phyloP scores from a whole-genome alignment of 2,888 invertebrate species.

The Hedya salicella region DNA sequence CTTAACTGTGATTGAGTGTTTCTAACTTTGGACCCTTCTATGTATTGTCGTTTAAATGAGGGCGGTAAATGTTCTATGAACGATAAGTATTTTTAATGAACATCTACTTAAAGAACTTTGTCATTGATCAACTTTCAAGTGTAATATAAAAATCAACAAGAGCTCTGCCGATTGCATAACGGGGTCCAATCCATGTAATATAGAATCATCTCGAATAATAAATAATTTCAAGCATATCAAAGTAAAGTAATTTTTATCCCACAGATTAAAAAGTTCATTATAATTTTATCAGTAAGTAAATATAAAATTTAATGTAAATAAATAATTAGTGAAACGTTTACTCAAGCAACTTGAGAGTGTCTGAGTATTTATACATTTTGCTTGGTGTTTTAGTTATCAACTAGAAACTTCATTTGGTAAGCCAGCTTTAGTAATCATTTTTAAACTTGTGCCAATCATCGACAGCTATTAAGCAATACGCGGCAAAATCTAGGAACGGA shows the following conservation, averaged over 20 bases:
- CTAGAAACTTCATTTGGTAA: neutral
- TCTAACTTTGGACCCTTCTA: slow-evolving; percentile 36
- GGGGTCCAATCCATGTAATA: slow-evolving; percentile 36
- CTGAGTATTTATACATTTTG: slow-evolving; percentile 3
- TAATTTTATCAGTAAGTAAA: slow-evolving; percentile 11
- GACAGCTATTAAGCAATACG: no score
- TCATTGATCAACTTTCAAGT: neutral
- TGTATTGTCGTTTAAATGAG: slow-evolving; percentile 5
- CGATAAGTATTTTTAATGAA: neutral
- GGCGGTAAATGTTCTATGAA: neutral
- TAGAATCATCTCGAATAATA: slow-evolving; percentile 14
- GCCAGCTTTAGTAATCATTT: slow-evolving; percentile 7
- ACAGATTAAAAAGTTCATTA: slow-evolving; percentile 10
- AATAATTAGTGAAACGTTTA: slow-evolving; percentile 24
- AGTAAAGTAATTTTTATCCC: slow-evolving; percentile 25
- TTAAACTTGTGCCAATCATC: neutral
- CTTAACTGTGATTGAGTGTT: slow-evolving; percentile 28
- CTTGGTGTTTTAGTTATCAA: slow-evolving; percentile 11
- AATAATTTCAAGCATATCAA: slow-evolving; percentile 40
- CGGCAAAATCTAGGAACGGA: no score
- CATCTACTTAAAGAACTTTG: neutral
- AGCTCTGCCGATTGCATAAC: slow-evolving; percentile 7
- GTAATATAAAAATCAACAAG: neutral
- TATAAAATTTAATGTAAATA: slow-evolving; percentile 27
- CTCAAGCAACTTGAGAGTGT: slow-evolving; percentile 3